phyloP scores from a whole-genome alignment of 2,797 vertebrate genomes.

The Chaetophractus vellerosus region DNA sequence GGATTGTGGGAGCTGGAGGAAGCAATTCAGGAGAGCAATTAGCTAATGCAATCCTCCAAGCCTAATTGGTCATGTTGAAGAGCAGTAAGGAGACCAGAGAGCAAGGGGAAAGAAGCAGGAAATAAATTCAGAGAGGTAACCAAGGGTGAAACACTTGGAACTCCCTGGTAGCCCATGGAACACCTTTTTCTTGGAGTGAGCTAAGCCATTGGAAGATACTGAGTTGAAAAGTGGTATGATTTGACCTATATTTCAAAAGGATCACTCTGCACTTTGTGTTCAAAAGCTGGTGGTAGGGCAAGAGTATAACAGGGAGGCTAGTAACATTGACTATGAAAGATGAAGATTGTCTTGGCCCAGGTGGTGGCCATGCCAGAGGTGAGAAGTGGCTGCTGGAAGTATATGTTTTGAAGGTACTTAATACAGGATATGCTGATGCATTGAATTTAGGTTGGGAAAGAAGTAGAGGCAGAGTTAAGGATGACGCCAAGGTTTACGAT shows the following conservation, averaged over 20 bases:
- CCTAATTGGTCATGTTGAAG: neutral
- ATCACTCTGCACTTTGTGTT: neutral
- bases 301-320: neutral
- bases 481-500: neutral
- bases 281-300: neutral
- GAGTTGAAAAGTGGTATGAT: neutral
- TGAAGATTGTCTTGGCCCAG: neutral
- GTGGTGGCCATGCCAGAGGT: neutral
- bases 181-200: neutral
- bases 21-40: neutral
- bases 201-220: neutral
- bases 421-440: neutral
- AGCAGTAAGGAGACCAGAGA: neutral
- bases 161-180: neutral
- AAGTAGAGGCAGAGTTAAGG: neutral
- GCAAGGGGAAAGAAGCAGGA: neutral
- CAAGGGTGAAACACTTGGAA: neutral
- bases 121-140: neutral
- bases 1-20: too few species aligned
- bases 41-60: neutral
- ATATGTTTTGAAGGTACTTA: neutral
- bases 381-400: neutral
- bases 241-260: neutral
- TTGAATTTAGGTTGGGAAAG: neutral
- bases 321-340: too few species aligned